Base-by-base conservation (phyloP, 2,113 vertebrate genomes). In the Formicarius rufipectus region DNA sequence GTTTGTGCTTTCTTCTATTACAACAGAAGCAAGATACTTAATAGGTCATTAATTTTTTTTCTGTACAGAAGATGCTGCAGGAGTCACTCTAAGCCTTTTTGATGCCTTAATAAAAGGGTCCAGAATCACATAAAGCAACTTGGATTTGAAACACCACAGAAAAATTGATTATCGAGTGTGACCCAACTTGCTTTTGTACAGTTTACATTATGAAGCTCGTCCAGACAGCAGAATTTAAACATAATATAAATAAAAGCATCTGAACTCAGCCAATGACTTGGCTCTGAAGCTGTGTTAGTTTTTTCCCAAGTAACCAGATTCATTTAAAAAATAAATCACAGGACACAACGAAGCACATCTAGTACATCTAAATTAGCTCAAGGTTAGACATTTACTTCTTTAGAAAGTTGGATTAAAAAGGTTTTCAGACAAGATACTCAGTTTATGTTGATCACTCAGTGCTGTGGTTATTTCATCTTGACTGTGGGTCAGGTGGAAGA, bases 181-280 rank as follows among this genome's bases (percentile, higher is more conserved):
- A 87, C 37, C 77, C 74, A 68, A 37, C 62, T 87, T 79, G 81
- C 60, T 89, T 89, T 79, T 82, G 52, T 53, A 71, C 15, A 75
- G 87, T 95, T 95, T 93, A 95, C 62, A 89, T 93, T 82, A 87
- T 19, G 24, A 60, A 59, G 52, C 66, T 78, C 56, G 39, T 52
- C 40, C 62, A 94, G 69, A 84, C 62, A 47, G 84, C 40, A 87
- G 27, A 89, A 68, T 79, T 79, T 89, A 92, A 89, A 63, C n/a
- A 6, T 23, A 56, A 60, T 49, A 63, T 78, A 96, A 95, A 94
- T 63, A 92, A 84, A 84, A 95, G 28, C 84, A 95, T 94, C 91
- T 95, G 91, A 94, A 84, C 75, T 75, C 44, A 89, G 73, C 87
- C 89, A 91, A 81, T 45, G 28, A 64, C 58, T 75, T 89, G 89